Evolutionary conservation across 2,797 vertebrate genomes (phyloP), one percentile per base, ranked within the genome.

Genomic region (Brachyrhaphis roseni): DNA sequence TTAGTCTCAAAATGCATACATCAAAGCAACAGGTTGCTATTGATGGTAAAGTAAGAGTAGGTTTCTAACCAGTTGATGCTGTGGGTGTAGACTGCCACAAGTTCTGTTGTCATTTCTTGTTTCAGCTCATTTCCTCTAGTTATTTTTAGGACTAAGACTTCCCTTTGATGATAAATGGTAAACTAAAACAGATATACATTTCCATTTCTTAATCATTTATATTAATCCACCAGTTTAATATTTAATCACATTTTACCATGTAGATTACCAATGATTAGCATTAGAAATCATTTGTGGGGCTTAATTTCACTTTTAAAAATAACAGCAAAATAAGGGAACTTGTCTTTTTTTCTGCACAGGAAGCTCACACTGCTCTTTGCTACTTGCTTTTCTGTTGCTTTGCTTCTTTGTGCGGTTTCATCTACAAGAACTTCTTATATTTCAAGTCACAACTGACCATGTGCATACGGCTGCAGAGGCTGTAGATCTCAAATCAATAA

Each of bases 141-240:
- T 86, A 87, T 82, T 86, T 88, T 82, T 80, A 83, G 74, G 82
- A 53, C 18, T 5, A 18, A 46, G 8, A 80, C 75, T 88, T 90
- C 72, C 77, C 87, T 82, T 66, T 82, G 49, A 72, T 5, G 18
- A 46, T 4, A 15, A 68, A n/a, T 13, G 45, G 20, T 83, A 80
- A 53, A 57, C 46, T 77, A 36, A 79, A 88, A 77, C 26, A 51
- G 8, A 76, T 23, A 77, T 18, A 3, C 0, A 53, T 79, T 43
- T 47, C 13, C 23, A 74, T 36, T 71, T 64, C 1, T 57, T 31
- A 66, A 51, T 8, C 49, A 4, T 0, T 55, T 36, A 15, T 59
- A 0, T 55, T 36, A 18, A 59, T 34, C 8, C 15, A 64, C 16
- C 4, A 28, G 4, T 41, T 31, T 16, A 28, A n/a, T 5, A 64